These are phyloP conservation scores for Pleuronectes platessa DNA, from an alignment of 2,113 vertebrate genomes.

Conservation along the genomic window DNA sequence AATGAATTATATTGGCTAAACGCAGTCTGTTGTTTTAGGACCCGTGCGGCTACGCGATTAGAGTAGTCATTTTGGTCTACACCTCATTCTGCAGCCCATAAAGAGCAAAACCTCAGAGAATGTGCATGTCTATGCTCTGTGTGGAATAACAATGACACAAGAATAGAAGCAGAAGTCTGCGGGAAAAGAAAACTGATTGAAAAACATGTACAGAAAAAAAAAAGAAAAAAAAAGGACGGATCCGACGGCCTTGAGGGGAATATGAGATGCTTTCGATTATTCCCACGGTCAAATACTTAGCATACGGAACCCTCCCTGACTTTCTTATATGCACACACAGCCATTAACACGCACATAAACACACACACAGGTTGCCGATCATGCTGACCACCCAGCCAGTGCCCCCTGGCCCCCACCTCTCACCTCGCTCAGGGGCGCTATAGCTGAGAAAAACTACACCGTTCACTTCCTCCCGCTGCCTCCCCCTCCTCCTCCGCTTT, in stretches of 20 bases:
- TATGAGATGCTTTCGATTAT: conserved; percentile 69
- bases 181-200: conserved; percentile 46
- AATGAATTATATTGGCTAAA: conserved; percentile 69
- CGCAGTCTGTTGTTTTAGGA: conserved; percentile 73
- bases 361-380: conserved; percentile 59
- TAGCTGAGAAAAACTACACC: conserved; percentile 80
- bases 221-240: conserved; percentile 10
- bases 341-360: conserved; percentile 71
- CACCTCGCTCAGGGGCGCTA: conserved; percentile 72
- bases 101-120: conserved; percentile 76
- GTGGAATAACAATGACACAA: conserved; percentile 72
- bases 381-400: conserved; percentile 80
- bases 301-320: conserved; percentile 52
- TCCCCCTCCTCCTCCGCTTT: conserved; percentile 14
- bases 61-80: conserved; percentile 71
- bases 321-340: conserved; percentile 54
- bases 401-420: conserved; percentile 75
- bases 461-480: conserved; percentile 74
- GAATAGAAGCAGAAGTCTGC: conserved; percentile 56
- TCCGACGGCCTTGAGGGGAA: conserved; percentile 49
- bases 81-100: conserved; percentile 74
- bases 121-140: conserved; percentile 68
- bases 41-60: conserved; percentile 67
- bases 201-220: conserved; percentile 46
- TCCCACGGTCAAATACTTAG: conserved; percentile 49